Evolutionary conservation across 2,797 vertebrate genomes (phyloP).

Genomic region (Neopelma chrysocephalum): DNA sequence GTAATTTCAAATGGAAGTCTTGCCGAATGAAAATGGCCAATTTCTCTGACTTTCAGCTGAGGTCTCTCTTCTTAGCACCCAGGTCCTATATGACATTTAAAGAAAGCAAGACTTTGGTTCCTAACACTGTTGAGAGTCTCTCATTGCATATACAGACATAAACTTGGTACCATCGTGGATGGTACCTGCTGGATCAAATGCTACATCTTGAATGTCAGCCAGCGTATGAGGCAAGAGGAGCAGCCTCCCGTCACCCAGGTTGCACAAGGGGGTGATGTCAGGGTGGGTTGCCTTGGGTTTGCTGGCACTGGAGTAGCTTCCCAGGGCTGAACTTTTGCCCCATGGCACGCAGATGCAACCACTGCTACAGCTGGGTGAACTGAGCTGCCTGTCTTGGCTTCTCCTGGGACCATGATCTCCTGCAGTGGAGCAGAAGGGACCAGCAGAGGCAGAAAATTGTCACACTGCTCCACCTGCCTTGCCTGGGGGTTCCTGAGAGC

Average conservation of each 20-base stretch:
- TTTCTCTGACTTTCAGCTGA: background rate
- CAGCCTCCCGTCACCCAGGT: background rate
- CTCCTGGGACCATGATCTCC: background rate
- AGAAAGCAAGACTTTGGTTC: background rate
- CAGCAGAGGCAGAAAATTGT: background rate
- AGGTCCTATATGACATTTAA: background rate
- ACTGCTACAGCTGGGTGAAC: background rate
- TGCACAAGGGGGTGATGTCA: background rate
- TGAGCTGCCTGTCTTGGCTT: background rate
- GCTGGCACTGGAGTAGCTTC: background rate
- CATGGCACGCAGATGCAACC: background rate
- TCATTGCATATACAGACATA: background rate
- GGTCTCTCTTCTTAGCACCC: background rate
- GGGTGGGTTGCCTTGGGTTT: background rate
- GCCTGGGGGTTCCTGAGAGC: background rate
- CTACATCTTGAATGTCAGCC: background rate
- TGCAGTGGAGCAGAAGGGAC: fast-evolving
- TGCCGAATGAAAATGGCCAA: background rate
- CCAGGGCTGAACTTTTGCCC: background rate
- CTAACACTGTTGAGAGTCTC: background rate
- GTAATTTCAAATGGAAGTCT: background rate
- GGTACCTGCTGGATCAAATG: background rate
- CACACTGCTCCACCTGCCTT: background rate
- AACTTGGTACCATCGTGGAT: background rate
- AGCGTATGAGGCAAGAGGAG: background rate